A percentile compares a stretch with the other conserved stretches of the same genome.
These are phyloP conservation scores for Antechinus stuartii DNA, from an alignment of 2,113 vertebrate genomes.

Conservation along the genomic window DNA sequence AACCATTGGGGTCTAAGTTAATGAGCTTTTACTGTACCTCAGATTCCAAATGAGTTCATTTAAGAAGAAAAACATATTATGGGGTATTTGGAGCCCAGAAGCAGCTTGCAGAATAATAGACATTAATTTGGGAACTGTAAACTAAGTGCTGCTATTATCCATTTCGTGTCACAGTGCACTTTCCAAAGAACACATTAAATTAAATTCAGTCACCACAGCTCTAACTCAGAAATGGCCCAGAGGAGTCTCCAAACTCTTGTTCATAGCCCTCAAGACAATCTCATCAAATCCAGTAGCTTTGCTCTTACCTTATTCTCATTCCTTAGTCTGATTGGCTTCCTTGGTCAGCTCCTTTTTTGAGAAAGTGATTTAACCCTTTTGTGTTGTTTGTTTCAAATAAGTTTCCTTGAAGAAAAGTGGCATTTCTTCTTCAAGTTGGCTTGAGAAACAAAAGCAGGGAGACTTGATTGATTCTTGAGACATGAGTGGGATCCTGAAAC, in stretches of 20 bases:
- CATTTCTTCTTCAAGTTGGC: neutral
- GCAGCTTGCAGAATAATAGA: slow-evolving; percentile 3
- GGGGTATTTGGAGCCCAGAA: neutral
- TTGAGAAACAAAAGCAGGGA: neutral
- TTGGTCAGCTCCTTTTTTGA: neutral
- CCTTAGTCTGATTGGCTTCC: neutral
- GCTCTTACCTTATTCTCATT: neutral
- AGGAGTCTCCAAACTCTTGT: neutral
- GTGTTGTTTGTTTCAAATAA: neutral
- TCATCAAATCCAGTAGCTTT: neutral
- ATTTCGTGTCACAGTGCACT: neutral
- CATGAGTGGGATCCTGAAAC: neutral
- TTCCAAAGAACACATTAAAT: slow-evolving; percentile 5
- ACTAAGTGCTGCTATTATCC: slow-evolving; percentile 7
- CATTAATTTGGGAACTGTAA: slow-evolving; percentile 5
- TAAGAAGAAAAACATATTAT: slow-evolving; percentile 2
- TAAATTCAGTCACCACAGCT: neutral
- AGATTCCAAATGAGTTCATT: neutral
- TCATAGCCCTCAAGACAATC: neutral
- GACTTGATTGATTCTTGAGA: neutral
- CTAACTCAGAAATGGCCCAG: slow-evolving; percentile 5
- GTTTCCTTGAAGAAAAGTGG: neutral
- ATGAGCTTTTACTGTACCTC: slow-evolving; percentile 7
- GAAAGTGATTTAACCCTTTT: neutral
- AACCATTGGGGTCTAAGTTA: neutral